phyloP scores from a whole-genome alignment of 2,888 invertebrate genomes.

The Herminia tarsipennalis region DNA sequence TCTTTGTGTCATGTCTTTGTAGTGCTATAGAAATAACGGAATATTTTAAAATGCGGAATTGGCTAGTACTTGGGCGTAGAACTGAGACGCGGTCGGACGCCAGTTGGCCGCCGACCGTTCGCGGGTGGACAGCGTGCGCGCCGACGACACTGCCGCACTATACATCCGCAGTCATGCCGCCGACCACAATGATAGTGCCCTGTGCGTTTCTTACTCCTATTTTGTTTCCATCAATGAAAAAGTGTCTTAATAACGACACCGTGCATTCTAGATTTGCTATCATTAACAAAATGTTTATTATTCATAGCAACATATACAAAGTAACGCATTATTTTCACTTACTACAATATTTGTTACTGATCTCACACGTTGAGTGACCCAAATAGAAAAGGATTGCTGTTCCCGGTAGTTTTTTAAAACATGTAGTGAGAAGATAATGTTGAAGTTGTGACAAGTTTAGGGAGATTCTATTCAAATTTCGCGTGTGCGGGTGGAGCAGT shows the following conservation, averaged over 20 bases:
- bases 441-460: slow-evolving; percentile 58
- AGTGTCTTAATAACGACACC: slow-evolving; percentile 20
- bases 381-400: slow-evolving; percentile 43
- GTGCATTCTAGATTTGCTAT: slow-evolving; percentile 13
- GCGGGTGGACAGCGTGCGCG: slow-evolving; percentile 74
- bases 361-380: slow-evolving; percentile 50
- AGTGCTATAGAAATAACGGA: slow-evolving; percentile 74
- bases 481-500: slow-evolving; percentile 51
- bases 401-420: slow-evolving; percentile 52
- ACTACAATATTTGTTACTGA: slow-evolving; percentile 46
- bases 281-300: slow-evolving; percentile 5
- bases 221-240: slow-evolving; percentile 39
- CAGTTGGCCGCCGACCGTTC: slow-evolving; percentile 81
- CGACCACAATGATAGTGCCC: slow-evolving; percentile 82
- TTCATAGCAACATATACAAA: slow-evolving; percentile 18
- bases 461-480: slow-evolving; percentile 58
- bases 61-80: slow-evolving; percentile 72
- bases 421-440: slow-evolving; percentile 52
- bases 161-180: slow-evolving; percentile 77
- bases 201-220: slow-evolving; percentile 67
- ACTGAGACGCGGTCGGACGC: slow-evolving; percentile 67
- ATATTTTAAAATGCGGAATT: slow-evolving; percentile 83
- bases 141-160: slow-evolving; percentile 61
- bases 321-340: slow-evolving; percentile 25
- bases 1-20: slow-evolving; percentile 55